Evolutionary conservation across 2,888 invertebrate species (phyloP).

Genomic region (Kryphioiulus occultus): DNA sequence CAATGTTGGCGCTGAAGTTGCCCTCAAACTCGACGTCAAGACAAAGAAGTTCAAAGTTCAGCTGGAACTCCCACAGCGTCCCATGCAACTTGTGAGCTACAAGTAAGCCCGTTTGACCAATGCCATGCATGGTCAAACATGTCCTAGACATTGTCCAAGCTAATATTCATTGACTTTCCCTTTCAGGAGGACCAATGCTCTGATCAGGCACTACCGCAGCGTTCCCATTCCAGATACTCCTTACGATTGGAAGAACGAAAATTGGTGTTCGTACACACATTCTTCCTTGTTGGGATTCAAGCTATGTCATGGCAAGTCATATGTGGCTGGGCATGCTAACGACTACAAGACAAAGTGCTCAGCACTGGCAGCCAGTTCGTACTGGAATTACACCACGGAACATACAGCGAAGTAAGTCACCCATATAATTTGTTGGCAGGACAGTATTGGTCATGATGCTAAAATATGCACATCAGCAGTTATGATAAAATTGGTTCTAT

Average conservation of each 20-base stretch:
- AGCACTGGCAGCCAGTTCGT: neutral
- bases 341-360: neutral
- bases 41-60: neutral
- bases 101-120: neutral
- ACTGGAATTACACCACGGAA: neutral
- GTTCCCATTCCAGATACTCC: neutral
- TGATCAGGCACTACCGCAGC: neutral
- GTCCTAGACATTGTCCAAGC: neutral
- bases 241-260: neutral
- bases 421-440: neutral
- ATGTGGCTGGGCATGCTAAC: neutral
- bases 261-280: neutral
- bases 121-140: neutral
- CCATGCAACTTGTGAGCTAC: neutral
- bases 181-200: neutral
- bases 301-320: neutral
- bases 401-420: neutral
- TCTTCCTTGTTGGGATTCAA: neutral
- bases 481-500: too few relatives aligned
- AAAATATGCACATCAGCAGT: too few relatives aligned
- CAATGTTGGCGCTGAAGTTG: neutral
- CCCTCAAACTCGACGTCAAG: neutral
- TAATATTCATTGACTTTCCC: too few relatives aligned
- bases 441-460: too few relatives aligned
- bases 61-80: neutral